These are phyloP conservation scores for Leguminivora glycinivorella DNA, from an alignment of 1,140 invertebrate species.

Conservation along the genomic window DNA sequence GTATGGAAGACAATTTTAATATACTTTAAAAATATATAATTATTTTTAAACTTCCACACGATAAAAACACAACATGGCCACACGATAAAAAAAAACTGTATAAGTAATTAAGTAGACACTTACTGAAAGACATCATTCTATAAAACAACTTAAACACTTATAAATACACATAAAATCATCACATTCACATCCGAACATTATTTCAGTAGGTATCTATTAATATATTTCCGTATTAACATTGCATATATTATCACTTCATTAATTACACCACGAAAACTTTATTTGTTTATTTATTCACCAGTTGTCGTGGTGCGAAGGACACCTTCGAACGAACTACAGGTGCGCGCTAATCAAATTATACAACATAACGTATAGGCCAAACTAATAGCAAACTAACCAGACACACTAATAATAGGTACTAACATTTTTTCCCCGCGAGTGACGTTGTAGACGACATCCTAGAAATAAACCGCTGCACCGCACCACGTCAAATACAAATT, in stretches of 20 bases:
- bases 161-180: background rate
- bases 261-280: background rate
- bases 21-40: background rate
- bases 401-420: conserved; percentile 48
- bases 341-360: conserved; percentile 25
- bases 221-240: background rate
- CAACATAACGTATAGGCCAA: conserved; percentile 20
- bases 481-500: conserved; percentile 57
- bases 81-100: no score
- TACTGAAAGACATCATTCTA: conserved; percentile 3
- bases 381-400: conserved; percentile 29
- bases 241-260: background rate
- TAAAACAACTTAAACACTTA: background rate
- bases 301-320: background rate
- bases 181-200: background rate
- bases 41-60: background rate
- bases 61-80: no score
- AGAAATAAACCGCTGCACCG: conserved; percentile 55
- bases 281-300: conserved; percentile 19
- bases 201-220: background rate
- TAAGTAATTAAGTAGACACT: background rate
- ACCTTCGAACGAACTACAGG: background rate
- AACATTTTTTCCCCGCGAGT: conserved; percentile 61
- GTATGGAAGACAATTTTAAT: background rate
- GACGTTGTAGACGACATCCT: conserved; percentile 67